A percentile compares a stretch with the other conserved stretches of the same genome.
These are phyloP conservation scores for Pseudotriccus pelzelni DNA, from an alignment of 2,797 vertebrate species.

Conservation along the genomic window DNA sequence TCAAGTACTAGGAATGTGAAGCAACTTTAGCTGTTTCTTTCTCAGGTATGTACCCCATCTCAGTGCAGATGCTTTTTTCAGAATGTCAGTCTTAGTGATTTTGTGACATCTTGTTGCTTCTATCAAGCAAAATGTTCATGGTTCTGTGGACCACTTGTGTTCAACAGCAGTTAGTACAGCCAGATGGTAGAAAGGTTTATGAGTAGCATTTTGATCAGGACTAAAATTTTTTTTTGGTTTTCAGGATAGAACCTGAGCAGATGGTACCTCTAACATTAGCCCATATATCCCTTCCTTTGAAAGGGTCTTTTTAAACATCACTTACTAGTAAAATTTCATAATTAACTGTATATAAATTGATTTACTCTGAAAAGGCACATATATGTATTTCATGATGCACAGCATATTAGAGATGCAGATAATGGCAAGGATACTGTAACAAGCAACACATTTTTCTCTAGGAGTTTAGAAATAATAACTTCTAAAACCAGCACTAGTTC, in stretches of 20 bases:
- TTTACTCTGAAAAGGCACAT: not conserved
- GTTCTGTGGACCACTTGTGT: not conserved
- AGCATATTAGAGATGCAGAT: not conserved
- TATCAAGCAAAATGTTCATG: not conserved
- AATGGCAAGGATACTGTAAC: not conserved
- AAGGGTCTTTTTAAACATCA: not conserved
- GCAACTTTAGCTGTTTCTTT: not conserved
- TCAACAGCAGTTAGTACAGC: not conserved
- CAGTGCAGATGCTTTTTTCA: not conserved
- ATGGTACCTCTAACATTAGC: not conserved
- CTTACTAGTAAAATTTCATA: not conserved
- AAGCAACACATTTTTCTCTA: not conserved
- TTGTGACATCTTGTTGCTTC: constrained; percentile 34
- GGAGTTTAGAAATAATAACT: not conserved
- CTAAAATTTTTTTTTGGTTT: not conserved
- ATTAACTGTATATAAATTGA: not conserved
- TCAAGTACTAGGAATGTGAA: not conserved
- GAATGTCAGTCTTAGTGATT: not conserved
- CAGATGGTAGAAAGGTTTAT: constrained; percentile 4
- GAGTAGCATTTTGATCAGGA: not conserved
- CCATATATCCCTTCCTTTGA: not conserved
- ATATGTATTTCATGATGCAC: not conserved
- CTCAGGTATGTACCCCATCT: not conserved
- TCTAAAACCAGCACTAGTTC: not conserved
- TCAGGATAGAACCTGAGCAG: not conserved